Evolutionary conservation across 2,113 vertebrate genomes (phyloP).

Genomic region (Ranitomeya imitator): DNA sequence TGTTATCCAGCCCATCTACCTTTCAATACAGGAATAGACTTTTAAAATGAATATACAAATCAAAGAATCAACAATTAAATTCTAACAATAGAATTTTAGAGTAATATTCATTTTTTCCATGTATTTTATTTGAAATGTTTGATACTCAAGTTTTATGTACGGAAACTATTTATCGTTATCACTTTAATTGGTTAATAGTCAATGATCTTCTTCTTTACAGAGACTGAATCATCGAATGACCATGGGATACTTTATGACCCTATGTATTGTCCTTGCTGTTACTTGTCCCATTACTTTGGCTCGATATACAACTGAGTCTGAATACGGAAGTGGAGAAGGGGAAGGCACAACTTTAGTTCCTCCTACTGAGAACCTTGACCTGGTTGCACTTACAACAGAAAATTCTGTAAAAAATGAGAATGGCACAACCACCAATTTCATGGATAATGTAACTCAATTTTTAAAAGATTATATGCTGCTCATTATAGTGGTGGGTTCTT

Average conservation of each 20-base stretch:
- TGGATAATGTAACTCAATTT: slow-evolving; percentile 85
- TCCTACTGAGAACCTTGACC: slow-evolving; percentile 57
- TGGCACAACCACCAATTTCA: slow-evolving; percentile 69
- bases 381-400: slow-evolving; percentile 52
- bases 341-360: slow-evolving; percentile 72
- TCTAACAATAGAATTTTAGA: neutral
- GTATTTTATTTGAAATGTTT: neutral
- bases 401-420: slow-evolving; percentile 76
- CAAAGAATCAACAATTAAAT: neutral
- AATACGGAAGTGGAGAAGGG: slow-evolving; percentile 77
- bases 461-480: slow-evolving; percentile 87
- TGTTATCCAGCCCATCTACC: neutral
- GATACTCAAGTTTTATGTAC: neutral
- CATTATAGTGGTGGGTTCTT: slow-evolving; percentile 86
- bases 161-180: neutral
- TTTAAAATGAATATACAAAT: neutral
- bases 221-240: neutral
- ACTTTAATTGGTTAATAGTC: neutral
- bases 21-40: neutral
- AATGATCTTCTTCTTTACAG: slow-evolving; percentile 34
- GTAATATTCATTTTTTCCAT: neutral
- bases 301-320: slow-evolving; percentile 57
- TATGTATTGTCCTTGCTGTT: slow-evolving; percentile 63
- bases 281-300: slow-evolving; percentile 27
- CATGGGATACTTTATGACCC: slow-evolving; percentile 18